Conservation (phyloP, 2,888 invertebrate genomes). For the Metellina segmentata region DNA sequence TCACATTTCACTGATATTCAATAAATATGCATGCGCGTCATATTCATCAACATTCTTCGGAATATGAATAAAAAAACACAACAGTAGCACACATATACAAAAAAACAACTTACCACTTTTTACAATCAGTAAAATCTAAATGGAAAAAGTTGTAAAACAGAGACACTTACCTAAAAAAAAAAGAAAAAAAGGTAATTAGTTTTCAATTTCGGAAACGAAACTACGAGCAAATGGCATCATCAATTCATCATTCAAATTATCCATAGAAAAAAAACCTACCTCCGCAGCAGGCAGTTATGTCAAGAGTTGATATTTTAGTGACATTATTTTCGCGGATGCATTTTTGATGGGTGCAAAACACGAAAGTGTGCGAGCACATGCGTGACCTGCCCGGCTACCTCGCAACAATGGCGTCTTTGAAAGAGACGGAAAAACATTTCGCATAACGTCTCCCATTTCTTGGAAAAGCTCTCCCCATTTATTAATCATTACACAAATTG, state of each 20-base stretch:
- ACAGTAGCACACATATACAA: too few species aligned
- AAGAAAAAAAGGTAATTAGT: not conserved
- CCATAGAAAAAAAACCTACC: not conserved
- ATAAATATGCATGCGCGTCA: too few species aligned
- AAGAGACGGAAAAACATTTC: not conserved
- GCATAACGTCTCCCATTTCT: not conserved
- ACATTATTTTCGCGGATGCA: not conserved
- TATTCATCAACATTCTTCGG: too few species aligned
- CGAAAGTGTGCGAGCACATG: not conserved
- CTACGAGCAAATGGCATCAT: not conserved
- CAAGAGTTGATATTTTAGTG: not conserved
- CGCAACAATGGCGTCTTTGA: not conserved
- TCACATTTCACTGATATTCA: too few species aligned
- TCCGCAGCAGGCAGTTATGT: not conserved
- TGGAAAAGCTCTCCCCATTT: constrained; percentile 9
- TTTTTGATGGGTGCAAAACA: not conserved
- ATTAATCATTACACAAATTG: constrained; percentile 19
- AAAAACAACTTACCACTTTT: too few species aligned
- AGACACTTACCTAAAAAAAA: constrained; percentile 26
- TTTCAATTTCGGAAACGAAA: not conserved
- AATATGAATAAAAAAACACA: too few species aligned
- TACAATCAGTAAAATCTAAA: too few species aligned
- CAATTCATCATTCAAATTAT: not conserved
- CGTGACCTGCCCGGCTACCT: not conserved
- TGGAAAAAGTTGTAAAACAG: not conserved